phyloP scores from a whole-genome alignment of 2,888 invertebrate species.

The Ptychoptera albimana region DNA sequence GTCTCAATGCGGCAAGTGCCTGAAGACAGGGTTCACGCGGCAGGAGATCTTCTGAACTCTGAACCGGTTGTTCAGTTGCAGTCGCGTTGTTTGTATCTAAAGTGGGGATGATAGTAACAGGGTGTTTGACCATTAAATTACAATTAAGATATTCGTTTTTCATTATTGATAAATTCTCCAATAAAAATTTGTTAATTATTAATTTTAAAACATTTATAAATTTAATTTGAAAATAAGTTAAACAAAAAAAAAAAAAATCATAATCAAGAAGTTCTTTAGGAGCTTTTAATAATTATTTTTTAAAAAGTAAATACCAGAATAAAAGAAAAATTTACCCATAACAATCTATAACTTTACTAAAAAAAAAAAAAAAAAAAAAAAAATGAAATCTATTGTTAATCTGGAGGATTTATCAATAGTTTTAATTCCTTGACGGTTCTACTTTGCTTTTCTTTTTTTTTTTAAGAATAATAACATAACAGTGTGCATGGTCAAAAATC shows the following conservation, averaged over 20 bases:
- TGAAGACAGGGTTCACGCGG: constrained; percentile 99
- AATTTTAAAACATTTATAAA: background rate
- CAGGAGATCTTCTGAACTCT: constrained; percentile 69
- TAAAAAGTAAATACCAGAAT: background rate
- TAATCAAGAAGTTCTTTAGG: background rate
- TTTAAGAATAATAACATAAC: background rate
- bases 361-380: too few species aligned
- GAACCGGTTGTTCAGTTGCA: constrained; percentile 46
- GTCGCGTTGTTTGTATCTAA: constrained; percentile 43
- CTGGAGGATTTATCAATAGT: constrained; percentile 10
- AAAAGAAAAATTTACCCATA: background rate
- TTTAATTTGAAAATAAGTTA: background rate
- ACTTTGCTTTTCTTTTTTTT: background rate
- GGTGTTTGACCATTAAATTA: constrained; percentile 55
- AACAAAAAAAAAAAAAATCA: constrained; percentile 1
- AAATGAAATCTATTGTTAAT: background rate
- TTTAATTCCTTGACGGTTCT: background rate
- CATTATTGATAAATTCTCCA: constrained; percentile 12
- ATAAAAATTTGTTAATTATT: background rate
- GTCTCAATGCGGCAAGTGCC: constrained; percentile 99
- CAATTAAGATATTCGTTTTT: background rate
- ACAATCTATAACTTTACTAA: background rate
- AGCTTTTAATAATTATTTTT: too few species aligned
- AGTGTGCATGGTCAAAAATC: constrained; percentile 16
- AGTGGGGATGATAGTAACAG: constrained; percentile 38